These are phyloP conservation scores for Campoletis sonorensis DNA, from an alignment of 1,140 invertebrate genomes.

Conservation along the genomic window DNA sequence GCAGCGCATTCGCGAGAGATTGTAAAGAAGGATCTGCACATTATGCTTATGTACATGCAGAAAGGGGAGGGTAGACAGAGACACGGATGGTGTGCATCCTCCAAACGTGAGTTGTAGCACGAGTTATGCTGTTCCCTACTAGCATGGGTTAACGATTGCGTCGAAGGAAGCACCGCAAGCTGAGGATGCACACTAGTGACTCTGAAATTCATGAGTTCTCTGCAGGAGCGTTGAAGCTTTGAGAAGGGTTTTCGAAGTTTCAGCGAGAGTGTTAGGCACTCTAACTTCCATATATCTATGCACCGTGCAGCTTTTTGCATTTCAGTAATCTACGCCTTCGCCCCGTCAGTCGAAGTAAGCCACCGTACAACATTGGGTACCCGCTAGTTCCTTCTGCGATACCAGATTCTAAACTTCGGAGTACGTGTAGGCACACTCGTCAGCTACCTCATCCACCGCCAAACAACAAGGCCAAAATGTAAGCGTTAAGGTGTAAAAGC, in stretches of 20 bases:
- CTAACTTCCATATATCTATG: not conserved
- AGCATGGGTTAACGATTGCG: conserved; percentile 51
- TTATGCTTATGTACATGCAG: conserved; percentile 1
- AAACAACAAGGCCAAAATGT: conserved; percentile 17
- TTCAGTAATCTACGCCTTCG: not conserved
- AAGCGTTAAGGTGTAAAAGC: not conserved
- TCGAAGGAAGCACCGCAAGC: conserved; percentile 39
- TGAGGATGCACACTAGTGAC: conserved; percentile 49
- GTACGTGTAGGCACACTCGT: conserved; percentile 31
- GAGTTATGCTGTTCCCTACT: conserved; percentile 52
- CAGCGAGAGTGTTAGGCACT: conserved; percentile 25
- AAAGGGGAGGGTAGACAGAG: not conserved
- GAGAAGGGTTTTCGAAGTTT: conserved; percentile 36
- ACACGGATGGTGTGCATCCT: conserved; percentile 3
- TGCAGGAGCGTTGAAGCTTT: conserved; percentile 49
- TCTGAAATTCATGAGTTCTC: conserved; percentile 66
- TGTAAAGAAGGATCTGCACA: conserved; percentile 2
- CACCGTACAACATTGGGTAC: not conserved
- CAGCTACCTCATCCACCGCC: conserved; percentile 5
- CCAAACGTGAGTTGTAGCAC: conserved; percentile 36
- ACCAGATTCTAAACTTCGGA: conserved; percentile 10
- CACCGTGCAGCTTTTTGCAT: conserved; percentile 2
- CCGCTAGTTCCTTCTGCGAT: not conserved
- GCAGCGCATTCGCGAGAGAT: not conserved
- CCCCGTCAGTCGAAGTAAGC: not conserved